Evolutionary conservation across 1,140 invertebrate species (phyloP).

Genomic region (Ceratina japonica): DNA sequence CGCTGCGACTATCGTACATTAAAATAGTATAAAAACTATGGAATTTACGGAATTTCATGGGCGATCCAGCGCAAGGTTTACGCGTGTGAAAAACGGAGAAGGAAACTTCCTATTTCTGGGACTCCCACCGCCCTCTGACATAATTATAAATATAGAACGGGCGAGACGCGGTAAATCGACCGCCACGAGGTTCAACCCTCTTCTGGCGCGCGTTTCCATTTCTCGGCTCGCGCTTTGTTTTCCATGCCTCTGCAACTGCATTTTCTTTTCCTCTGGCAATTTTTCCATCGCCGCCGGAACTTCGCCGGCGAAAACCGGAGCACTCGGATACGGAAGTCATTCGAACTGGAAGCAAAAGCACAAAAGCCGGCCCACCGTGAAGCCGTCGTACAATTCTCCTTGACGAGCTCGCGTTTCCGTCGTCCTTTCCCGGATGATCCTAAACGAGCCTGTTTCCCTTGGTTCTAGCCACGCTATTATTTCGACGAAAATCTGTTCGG

Average conservation of each 20-base stretch:
- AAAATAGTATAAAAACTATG: too few species aligned
- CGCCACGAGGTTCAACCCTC: constrained; percentile 28
- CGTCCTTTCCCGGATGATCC: constrained; percentile 34
- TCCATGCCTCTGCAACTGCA: constrained; percentile 13
- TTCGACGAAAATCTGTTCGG: not conserved
- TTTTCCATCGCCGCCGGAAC: constrained; percentile 23
- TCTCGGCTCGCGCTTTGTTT: constrained; percentile 19
- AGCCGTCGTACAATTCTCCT: constrained; percentile 53
- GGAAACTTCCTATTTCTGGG: constrained; percentile 42
- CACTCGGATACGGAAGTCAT: constrained; percentile 64
- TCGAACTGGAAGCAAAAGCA: constrained; percentile 39
- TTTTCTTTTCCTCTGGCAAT: constrained; percentile 35
- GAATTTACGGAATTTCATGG: not conserved
- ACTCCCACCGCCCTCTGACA: constrained; percentile 52
- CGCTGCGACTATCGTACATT: too few species aligned
- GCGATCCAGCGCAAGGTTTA: not conserved
- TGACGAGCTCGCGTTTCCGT: constrained; percentile 39
- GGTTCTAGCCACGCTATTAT: not conserved
- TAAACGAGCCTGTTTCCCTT: not conserved
- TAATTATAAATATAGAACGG: constrained; percentile 71
- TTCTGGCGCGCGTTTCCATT: not conserved
- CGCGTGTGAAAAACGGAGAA: not conserved
- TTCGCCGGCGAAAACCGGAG: not conserved
- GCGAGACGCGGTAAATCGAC: constrained; percentile 66
- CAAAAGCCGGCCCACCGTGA: constrained; percentile 40